Conservation (phyloP, 2,113 vertebrate species). For the Accipiter virgatus region DNA sequence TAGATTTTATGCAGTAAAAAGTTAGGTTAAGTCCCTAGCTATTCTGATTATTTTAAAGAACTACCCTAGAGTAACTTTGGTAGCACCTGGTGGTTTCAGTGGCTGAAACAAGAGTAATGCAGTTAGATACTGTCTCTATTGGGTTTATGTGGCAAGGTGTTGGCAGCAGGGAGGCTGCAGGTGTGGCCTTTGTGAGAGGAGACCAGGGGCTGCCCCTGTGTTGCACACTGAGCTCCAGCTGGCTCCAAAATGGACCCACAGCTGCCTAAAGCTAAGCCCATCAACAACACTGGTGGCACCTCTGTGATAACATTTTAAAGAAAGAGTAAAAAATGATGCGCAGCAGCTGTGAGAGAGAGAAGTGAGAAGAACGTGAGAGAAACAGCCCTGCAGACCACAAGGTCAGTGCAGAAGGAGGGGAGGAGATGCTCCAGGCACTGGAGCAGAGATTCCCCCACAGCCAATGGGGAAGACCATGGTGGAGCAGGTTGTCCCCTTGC, state of each 20-base stretch:
- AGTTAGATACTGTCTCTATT: neutral
- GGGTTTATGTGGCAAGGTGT: neutral
- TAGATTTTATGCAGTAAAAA: neutral
- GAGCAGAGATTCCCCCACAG: neutral
- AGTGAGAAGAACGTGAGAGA: neutral
- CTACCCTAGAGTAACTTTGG: neutral
- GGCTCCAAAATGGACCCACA: neutral
- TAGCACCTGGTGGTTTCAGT: neutral
- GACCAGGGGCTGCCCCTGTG: neutral
- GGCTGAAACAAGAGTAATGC: neutral
- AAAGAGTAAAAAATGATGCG: neutral
- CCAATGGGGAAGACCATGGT: too few species aligned
- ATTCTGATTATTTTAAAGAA: neutral
- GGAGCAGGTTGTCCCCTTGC: neutral
- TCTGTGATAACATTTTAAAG: neutral
- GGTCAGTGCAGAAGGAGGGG: neutral
- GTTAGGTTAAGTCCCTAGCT: neutral
- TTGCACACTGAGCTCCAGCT: neutral
- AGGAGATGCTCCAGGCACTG: fast-evolving
- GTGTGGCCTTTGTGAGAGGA: neutral
- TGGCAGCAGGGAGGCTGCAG: neutral
- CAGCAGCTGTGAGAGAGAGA: neutral
- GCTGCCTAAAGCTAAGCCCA: neutral
- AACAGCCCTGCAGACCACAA: neutral
- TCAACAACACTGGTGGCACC: neutral